Base-by-base conservation (phyloP, 1,140 invertebrate species). In the Lepeophtheirus salmonis region DNA sequence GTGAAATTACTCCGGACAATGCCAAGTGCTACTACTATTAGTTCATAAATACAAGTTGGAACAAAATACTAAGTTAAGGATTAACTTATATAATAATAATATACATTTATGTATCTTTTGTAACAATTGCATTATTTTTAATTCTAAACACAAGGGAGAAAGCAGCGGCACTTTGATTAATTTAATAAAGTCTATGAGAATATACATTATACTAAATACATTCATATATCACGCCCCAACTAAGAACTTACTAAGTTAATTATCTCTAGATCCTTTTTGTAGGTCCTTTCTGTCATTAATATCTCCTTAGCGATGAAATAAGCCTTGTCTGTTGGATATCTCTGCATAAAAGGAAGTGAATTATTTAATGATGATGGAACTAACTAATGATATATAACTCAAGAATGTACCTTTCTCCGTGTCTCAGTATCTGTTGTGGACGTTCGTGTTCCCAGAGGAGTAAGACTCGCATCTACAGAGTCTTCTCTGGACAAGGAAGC, bases 281-380 rank as follows among this genome's bases (percentile, higher is more conserved):
- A 97, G 0, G 90, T 95, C 63, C 90, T 73, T 69, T 96, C 91
- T 1, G 89, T 95, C 86, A 92, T 92, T 3, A 95, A 74, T 56
- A 97, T 72, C 73, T 97, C 90, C 71, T 94, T 94, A 48, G 86
- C 83, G 65, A 96, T 84, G 68, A 84, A 95, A 73, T 92, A 95
- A 14, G 83, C 81, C 68, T 82, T 81, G 67, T 95, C 89, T 1
- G 78, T 78, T 14, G 82, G 80, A 70, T 78, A 79, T 53, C 51
- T 17, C 59, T 61, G 25, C 13, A 61, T 60, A 10, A 49, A 23
- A 10, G n/a, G 6, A n/a, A 6, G n/a, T 41, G n/a, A n/a, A n/a
- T n/a, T n/a, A n/a, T n/a, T n/a, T n/a, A n/a, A n/a, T 41, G n/a
- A 41, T 41, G n/a, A 10, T 41, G n/a, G n/a, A 41, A 41, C 6